Percentiles rank a stretch among this genome's conserved stretches.
These are phyloP conservation scores for Anhinga rufa DNA, from an alignment of 2,113 vertebrate species.

Conservation along the genomic window DNA sequence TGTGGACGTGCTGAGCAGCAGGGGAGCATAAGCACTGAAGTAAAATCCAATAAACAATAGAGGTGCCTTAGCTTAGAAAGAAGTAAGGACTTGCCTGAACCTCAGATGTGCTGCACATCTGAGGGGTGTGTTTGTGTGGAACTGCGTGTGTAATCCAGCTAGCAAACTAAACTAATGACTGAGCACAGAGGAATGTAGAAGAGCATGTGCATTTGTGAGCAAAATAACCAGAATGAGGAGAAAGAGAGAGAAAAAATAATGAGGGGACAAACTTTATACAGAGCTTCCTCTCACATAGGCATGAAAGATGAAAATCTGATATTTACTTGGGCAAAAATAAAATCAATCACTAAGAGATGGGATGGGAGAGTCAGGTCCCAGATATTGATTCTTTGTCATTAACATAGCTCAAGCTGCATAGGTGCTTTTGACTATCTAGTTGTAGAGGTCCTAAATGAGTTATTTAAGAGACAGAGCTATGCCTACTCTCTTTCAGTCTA, in stretches of 20 bases:
- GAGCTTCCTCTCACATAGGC: not conserved
- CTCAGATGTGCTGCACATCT: not conserved
- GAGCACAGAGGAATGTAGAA: not conserved
- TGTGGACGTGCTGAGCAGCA: not conserved
- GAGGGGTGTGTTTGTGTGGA: not conserved
- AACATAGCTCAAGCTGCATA: not conserved
- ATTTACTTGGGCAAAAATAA: not conserved
- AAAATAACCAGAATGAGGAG: not conserved
- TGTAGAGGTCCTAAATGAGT: not conserved
- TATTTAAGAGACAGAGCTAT: not conserved
- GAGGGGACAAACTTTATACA: not conserved
- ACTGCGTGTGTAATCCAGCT: not conserved
- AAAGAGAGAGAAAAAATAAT: not conserved
- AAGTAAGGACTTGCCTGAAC: not conserved
- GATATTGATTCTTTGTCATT: not conserved
- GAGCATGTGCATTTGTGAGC: rapidly evolving
- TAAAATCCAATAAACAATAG: not conserved
- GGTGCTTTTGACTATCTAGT: not conserved
- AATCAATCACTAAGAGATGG: not conserved
- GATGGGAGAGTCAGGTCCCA: not conserved
- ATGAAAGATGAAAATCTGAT: not conserved
- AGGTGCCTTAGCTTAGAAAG: not conserved
- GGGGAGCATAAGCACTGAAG: not conserved
- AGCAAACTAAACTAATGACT: not conserved
- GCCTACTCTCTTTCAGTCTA: not conserved